Evolutionary conservation across 2,888 invertebrate genomes (phyloP).

Genomic region (Harpagoxenus sublaevis): DNA sequence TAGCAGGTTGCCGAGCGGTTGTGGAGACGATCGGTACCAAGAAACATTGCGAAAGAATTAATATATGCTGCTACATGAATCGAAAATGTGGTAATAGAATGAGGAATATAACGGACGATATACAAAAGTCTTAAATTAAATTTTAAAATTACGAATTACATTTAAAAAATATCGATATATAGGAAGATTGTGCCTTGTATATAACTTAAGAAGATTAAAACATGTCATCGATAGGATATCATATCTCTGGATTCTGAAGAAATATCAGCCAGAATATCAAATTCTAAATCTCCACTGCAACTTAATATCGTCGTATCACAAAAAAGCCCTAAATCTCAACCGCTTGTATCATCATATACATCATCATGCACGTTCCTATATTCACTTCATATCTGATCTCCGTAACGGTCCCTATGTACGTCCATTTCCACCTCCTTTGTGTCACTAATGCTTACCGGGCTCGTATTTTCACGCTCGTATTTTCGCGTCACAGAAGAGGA

Average conservation of each 20-base stretch:
- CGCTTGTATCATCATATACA: neutral
- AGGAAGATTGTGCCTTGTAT: neutral
- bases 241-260: neutral
- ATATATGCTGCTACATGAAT: constrained; percentile 20
- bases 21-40: constrained; percentile 38
- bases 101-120: neutral
- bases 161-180: neutral
- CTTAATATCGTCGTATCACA: neutral
- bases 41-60: constrained; percentile 40
- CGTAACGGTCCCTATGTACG: neutral
- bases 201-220: neutral
- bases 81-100: neutral
- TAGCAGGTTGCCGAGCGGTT: constrained; percentile 57
- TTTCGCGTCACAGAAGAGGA: constrained; percentile 29
- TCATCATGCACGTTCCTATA: neutral
- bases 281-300: neutral
- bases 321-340: neutral
- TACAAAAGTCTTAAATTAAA: neutral
- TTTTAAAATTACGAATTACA: too few relatives aligned
- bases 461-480: constrained; percentile 42
- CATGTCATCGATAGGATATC: neutral
- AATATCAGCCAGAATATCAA: neutral
- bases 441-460: constrained; percentile 24
- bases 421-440: constrained; percentile 22
- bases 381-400: constrained; percentile 24